Evolutionary conservation across 2,888 invertebrate species (phyloP).

Genomic region (Teleogryllus oceanicus): DNA sequence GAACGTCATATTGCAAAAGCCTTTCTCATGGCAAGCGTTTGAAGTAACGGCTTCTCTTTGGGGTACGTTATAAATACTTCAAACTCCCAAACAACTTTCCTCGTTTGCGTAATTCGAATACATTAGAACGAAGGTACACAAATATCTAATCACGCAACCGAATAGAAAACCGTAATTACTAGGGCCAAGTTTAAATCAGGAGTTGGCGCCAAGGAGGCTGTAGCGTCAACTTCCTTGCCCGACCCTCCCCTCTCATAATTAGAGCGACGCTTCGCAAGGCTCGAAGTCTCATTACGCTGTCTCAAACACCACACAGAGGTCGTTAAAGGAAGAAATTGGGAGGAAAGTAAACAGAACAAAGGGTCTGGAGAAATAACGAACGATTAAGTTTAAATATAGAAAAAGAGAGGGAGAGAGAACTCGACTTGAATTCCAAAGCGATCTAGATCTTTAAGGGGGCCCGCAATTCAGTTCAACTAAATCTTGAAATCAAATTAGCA

Average conservation of each 20-base stretch:
- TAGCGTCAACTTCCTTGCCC: background rate
- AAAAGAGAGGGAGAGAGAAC: constrained; percentile 4
- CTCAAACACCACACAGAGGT: background rate
- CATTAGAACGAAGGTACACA: background rate
- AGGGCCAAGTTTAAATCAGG: background rate
- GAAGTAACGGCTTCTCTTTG: too few relatives aligned
- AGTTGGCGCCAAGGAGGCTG: background rate
- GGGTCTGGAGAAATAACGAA: constrained; percentile 5
- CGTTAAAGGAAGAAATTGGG: constrained; percentile 2
- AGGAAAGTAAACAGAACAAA: constrained; percentile 18
- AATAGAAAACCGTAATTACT: background rate
- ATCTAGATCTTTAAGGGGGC: background rate
- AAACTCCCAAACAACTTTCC: too few relatives aligned
- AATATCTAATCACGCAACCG: background rate
- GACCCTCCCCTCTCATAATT: background rate
- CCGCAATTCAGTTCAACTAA: background rate
- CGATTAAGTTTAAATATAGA: constrained; percentile 18
- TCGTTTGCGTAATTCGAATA: too few relatives aligned
- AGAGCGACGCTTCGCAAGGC: background rate
- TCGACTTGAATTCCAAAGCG: constrained; percentile 18
- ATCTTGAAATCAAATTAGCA: constrained; percentile 18
- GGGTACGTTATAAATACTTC: too few relatives aligned
- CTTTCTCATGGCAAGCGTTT: too few relatives aligned
- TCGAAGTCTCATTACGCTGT: background rate
- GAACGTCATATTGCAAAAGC: too few relatives aligned